A percentile compares a stretch with the other conserved stretches of the same genome.
These are phyloP conservation scores for Crotalus adamanteus DNA, from an alignment of 2,797 vertebrate genomes.

Conservation along the genomic window DNA sequence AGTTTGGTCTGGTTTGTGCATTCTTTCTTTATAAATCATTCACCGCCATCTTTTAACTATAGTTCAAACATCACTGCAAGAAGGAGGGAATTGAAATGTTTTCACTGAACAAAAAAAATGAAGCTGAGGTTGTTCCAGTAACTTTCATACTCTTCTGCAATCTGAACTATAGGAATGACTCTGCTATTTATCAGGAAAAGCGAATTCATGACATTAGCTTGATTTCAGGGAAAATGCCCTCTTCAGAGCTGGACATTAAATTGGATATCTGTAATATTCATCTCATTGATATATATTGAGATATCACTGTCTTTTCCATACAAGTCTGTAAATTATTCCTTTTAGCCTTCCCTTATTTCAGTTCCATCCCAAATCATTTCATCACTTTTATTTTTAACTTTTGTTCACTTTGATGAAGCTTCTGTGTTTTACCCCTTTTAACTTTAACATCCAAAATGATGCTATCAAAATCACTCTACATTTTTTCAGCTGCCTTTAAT, in stretches of 20 bases:
- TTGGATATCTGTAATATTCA: neutral
- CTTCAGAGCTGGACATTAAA: neutral
- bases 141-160: conserved; percentile 42
- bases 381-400: neutral
- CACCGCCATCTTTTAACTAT: neutral
- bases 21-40: neutral
- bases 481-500: neutral
- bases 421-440: neutral
- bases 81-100: conserved; percentile 35
- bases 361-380: neutral
- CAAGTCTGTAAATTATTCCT: neutral
- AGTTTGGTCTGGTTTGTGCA: conserved; percentile 19
- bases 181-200: conserved; percentile 40
- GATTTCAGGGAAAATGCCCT: conserved; percentile 4
- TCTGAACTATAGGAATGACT: conserved; percentile 50
- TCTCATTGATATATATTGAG: neutral
- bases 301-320: neutral
- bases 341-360: neutral
- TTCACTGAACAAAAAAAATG: conserved; percentile 51
- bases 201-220: neutral
- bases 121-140: conserved; percentile 55
- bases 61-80: conserved; percentile 14
- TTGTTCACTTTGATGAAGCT: neutral
- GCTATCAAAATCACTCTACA: neutral
- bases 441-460: neutral